Base-by-base conservation (phyloP, 2,113 vertebrate species). In the Rallus limicola region DNA sequence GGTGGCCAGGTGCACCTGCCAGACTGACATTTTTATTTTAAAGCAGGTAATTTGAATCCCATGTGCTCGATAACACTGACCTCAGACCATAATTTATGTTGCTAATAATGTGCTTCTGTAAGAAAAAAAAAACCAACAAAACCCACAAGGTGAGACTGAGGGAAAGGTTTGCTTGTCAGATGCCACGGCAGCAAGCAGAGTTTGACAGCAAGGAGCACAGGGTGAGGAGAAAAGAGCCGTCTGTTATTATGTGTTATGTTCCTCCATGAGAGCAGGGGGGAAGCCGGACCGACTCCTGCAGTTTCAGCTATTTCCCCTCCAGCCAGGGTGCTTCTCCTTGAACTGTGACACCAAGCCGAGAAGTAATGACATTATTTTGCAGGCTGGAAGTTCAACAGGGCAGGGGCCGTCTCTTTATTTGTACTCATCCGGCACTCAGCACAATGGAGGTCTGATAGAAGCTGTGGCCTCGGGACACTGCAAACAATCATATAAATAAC, bases 121-220 rank as follows among this genome's bases (percentile, higher is more conserved):
- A 80, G 60, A 84, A 85, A 72, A 70, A 38, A 52, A 52, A 52
- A 52, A 52, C 13, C 50, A 28, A 26, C 36, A 36, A 53, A 53
- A 15, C 13, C 52, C 6, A 44, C 74, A 90, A 94, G 88, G 91
- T 86, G 78, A 93, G 20, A 44, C 63, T 94, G 90, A 92, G 74
- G 82, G 80, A 59, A 90, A 91, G 60, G 53, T 84, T 87, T 93
- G 52, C 65, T 82, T 88, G 84, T 88, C 93, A 96, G 82, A 67
- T 82, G 67, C 38, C 75, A 72, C 0, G 0, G 53, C 40, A 76
- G 70, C 0, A 6, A 83, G 90, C 2, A 3, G 70, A 36, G 38
- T 82, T 87, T 94, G 92, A 93, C 83, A 94, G 83, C 84, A 44
- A 67, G 63, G 59, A 92, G 67, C 86, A 88, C 0, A 0, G 62